These are phyloP conservation scores for Psilanteris sp. DNA, from an alignment of 1,140 invertebrate species.

Conservation along the genomic window DNA sequence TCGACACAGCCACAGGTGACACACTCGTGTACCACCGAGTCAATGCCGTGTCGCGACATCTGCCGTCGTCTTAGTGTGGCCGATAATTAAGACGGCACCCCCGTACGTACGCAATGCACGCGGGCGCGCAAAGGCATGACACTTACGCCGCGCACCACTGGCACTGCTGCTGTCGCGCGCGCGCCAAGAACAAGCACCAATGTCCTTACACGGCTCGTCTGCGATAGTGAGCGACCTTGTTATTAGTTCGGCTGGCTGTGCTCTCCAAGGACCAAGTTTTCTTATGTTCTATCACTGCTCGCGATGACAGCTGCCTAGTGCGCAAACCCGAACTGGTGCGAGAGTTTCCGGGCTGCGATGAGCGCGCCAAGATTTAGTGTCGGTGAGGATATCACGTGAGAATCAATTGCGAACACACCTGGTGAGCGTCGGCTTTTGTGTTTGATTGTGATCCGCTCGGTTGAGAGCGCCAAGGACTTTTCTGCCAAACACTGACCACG, in stretches of 20 bases:
- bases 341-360: constrained; percentile 33
- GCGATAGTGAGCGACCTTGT: constrained; percentile 5
- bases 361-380: constrained; percentile 33
- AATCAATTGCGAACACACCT: constrained; percentile 3
- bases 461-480: neutral
- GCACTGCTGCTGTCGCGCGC: constrained; percentile 25
- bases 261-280: constrained; percentile 3
- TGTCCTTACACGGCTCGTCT: constrained; percentile 14
- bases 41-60: constrained; percentile 21
- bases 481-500: constrained; percentile 2
- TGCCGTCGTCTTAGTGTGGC: constrained; percentile 23
- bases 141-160: constrained; percentile 20
- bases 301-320: constrained; percentile 24
- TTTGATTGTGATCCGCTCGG: neutral
- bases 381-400: constrained; percentile 51
- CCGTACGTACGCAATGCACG: constrained; percentile 42
- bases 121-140: constrained; percentile 14
- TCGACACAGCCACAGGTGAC: constrained; percentile 46
- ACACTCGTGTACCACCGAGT: constrained; percentile 30
- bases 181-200: constrained; percentile 38
- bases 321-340: constrained; percentile 14
- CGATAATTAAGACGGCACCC: constrained; percentile 25
- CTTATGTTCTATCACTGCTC: constrained; percentile 8
- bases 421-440: constrained; percentile 3
- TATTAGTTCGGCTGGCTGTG: too few relatives aligned